Base-by-base conservation (phyloP, 37 sponge, comb jelly and placozoan species). In the Aplysina aerophoba region DNA sequence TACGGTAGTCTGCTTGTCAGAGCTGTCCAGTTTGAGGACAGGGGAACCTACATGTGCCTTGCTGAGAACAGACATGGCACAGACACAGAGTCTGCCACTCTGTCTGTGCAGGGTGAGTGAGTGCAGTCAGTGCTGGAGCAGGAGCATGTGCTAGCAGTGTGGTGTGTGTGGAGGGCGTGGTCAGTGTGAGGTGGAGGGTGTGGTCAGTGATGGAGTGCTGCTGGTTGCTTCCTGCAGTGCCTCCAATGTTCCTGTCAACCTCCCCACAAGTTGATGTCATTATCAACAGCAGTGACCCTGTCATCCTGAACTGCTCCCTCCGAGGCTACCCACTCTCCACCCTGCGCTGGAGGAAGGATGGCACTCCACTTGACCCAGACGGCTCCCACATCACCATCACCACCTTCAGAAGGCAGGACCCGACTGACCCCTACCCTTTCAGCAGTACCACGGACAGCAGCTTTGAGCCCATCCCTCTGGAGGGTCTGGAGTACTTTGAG, bases 401-500 rank as follows among this genome's bases (percentile, higher is more conserved):
- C 28, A 71, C 73, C 21, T 30, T 71, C 20, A 71, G 37, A 71
- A 20, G n/a, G 37, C 73, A 71, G 30, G 35, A 71, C 28, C 50
- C 50, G 8, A 44, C 50, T 11, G 50, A 44, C 50, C 3, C 50
- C 50, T 44, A 44, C 50, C 50, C 50, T 44, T 44, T 44, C 50
- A 31, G 73, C 33, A 34, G n/a, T 24, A 71, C 6, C 20, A 3
- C 6, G 20, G 30, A 71, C 73, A 35, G 34, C 28, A 71, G 3
- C 36, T 71, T 33, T 34, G 37, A 28, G 30, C 30, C n/a, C 20
- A 71, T 71, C 37, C 73, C 73, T 71, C 34, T 11, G 20, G 36
- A 28, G 12, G 73, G 20, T 19, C 37, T 71, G 73, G 73, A 71
- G 37, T 30, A 71, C 37, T 85, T 89, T 56, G 87, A 78, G 16